Evolutionary conservation across 2,113 vertebrate genomes (phyloP).

Genomic region (Cygnus buccinator): DNA sequence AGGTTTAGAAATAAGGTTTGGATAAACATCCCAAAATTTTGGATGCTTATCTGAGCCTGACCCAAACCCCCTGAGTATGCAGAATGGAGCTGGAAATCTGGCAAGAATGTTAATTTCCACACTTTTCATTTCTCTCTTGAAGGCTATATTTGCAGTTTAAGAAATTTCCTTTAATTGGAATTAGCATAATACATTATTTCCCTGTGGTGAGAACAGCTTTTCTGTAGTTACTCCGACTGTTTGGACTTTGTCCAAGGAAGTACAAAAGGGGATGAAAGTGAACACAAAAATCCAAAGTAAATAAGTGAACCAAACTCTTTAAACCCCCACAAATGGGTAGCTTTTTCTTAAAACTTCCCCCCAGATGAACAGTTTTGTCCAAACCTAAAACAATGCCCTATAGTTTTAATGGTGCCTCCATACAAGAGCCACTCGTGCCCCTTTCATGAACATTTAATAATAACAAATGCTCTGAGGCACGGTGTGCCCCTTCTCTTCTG

Average conservation of each 20-base stretch:
- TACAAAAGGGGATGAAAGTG: constrained; percentile 58
- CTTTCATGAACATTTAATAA: neutral
- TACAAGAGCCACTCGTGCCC: neutral
- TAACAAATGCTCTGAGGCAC: neutral
- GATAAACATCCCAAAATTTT: constrained; percentile 69
- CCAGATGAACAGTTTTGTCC: neutral
- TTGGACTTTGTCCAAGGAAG: constrained; percentile 59
- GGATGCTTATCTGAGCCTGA: constrained; percentile 73
- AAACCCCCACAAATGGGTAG: neutral
- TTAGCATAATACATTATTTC: constrained; percentile 76
- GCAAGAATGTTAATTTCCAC: constrained; percentile 70
- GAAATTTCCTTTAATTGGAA: constrained; percentile 71
- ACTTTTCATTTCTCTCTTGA: constrained; percentile 71
- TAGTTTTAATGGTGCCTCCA: neutral
- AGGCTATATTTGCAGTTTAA: constrained; percentile 68
- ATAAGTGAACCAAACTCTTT: constrained; percentile 36
- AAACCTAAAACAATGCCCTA: neutral
- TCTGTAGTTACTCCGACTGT: constrained; percentile 53
- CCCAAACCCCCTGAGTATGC: constrained; percentile 58
- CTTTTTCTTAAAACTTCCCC: neutral
- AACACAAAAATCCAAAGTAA: constrained; percentile 52
- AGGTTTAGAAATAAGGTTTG: constrained; percentile 61
- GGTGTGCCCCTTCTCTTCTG: neutral
- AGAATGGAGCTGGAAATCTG: constrained; percentile 68
- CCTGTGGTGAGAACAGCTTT: constrained; percentile 66